Conservation (phyloP, 2,888 invertebrate genomes). For the Troilus luridus region DNA sequence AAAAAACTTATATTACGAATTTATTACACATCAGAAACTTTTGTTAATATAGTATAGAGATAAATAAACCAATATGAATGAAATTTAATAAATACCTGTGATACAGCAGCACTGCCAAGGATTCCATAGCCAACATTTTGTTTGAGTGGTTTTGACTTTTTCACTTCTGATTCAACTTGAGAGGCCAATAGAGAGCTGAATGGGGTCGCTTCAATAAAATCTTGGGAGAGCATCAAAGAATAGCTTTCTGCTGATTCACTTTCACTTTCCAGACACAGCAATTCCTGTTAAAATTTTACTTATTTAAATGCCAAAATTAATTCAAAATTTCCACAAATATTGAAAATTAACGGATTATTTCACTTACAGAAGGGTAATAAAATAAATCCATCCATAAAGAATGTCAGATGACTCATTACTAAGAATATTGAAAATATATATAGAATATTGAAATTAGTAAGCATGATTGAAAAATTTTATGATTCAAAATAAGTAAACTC, state of each 20-base stretch:
- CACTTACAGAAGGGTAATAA: too few species aligned
- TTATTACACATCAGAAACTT: too few species aligned
- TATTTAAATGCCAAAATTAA: neutral
- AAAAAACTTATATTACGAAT: too few species aligned
- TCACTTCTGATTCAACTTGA: neutral
- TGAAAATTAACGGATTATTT: too few species aligned
- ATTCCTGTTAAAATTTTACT: slow-evolving; percentile 68
- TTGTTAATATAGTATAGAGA: too few species aligned
- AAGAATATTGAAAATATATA: too few species aligned
- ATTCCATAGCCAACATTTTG: slow-evolving; percentile 52
- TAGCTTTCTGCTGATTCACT: slow-evolving; percentile 69
- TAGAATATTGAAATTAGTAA: too few species aligned
- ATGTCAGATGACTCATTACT: too few species aligned
- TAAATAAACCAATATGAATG: neutral
- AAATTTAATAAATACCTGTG: slow-evolving; percentile 35
- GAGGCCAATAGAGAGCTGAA: slow-evolving; percentile 48
- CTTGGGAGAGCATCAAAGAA: slow-evolving; percentile 66
- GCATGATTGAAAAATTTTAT: too few species aligned
- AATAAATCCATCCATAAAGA: too few species aligned
- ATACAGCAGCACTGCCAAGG: slow-evolving; percentile 46
- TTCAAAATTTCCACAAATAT: neutral
- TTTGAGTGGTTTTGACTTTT: slow-evolving; percentile 28
- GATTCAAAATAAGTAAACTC: too few species aligned
- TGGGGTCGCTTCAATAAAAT: slow-evolving; percentile 2
- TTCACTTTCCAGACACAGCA: slow-evolving; percentile 71